phyloP scores from a whole-genome alignment of 2,888 invertebrate species.

The Aphidoletes aphidimyza region DNA sequence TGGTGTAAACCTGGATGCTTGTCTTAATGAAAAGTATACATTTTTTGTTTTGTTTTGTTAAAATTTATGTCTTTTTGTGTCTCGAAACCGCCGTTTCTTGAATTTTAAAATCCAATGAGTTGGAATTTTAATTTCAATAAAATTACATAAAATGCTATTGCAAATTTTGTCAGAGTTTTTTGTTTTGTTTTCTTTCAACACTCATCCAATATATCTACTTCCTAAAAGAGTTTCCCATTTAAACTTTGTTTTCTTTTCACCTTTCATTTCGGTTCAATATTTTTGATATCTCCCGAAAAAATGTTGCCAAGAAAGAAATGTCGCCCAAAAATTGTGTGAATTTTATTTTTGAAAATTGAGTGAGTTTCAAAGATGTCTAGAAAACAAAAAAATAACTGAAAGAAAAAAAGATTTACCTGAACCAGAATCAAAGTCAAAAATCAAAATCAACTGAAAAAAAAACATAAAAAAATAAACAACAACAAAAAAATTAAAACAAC shows the following conservation, averaged over 20 bases:
- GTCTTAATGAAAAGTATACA: neutral
- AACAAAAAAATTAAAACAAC: constrained; percentile 20
- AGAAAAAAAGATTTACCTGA: neutral
- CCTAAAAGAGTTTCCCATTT: neutral
- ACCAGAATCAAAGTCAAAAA: no score
- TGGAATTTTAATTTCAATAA: neutral
- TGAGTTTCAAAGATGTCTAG: neutral
- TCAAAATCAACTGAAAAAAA: neutral
- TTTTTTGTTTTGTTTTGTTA: no score
- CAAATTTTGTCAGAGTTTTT: neutral
- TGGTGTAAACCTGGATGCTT: neutral
- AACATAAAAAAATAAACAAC: neutral
- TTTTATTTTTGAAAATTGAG: no score
- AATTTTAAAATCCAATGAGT: neutral
- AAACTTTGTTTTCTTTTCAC: no score
- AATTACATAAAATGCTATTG: neutral
- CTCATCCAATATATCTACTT: neutral
- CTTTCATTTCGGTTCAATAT: no score
- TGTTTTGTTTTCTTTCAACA: neutral
- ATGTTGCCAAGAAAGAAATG: no score
- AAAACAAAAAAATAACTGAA: neutral
- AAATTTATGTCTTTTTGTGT: no score
- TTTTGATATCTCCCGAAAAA: no score
- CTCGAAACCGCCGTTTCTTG: neutral
- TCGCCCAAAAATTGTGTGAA: neutral